Percentiles rank a stretch among this genome's conserved stretches.
phyloP scores from a whole-genome alignment of 2,113 vertebrate species.

The Scomber colias region DNA sequence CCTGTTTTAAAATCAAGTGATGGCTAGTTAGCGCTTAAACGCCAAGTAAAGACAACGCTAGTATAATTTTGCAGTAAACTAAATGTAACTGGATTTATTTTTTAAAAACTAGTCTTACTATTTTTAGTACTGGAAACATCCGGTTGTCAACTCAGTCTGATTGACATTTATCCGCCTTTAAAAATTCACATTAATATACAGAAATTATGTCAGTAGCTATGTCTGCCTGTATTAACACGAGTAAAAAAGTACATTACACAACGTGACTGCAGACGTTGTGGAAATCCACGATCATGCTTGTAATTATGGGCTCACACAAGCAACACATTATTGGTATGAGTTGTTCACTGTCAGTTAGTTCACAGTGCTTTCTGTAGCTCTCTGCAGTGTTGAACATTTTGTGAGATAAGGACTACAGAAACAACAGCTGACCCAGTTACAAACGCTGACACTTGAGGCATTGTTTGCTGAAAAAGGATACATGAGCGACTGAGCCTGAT shows the following conservation, averaged over 20 bases:
- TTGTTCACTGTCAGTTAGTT: background rate
- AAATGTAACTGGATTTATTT: background rate
- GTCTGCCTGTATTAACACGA: background rate
- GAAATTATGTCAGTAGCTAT: background rate
- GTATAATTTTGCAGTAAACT: background rate
- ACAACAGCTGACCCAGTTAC: constrained; percentile 30
- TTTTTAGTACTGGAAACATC: background rate
- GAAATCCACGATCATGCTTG: background rate
- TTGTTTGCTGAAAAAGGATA: background rate
- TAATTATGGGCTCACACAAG: background rate
- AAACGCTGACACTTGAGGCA: constrained; percentile 9
- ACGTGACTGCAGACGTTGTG: background rate
- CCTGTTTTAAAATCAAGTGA: constrained; percentile 38
- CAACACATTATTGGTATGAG: background rate
- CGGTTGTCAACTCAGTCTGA: background rate
- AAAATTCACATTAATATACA: background rate
- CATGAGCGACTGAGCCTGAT: background rate
- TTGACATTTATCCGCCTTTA: background rate
- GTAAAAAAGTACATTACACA: background rate
- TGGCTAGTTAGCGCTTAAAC: constrained; percentile 31
- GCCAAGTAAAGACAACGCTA: background rate
- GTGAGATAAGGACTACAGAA: constrained; percentile 9
- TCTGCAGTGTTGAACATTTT: background rate
- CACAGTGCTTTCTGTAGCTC: background rate
- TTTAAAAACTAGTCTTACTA: too few species aligned